A percentile compares a stretch with the other conserved stretches of the same genome.
These are phyloP conservation scores for Crambe crambe DNA, from an alignment of 37 sponge, comb jelly and placozoan genomes.

Conservation along the genomic window DNA sequence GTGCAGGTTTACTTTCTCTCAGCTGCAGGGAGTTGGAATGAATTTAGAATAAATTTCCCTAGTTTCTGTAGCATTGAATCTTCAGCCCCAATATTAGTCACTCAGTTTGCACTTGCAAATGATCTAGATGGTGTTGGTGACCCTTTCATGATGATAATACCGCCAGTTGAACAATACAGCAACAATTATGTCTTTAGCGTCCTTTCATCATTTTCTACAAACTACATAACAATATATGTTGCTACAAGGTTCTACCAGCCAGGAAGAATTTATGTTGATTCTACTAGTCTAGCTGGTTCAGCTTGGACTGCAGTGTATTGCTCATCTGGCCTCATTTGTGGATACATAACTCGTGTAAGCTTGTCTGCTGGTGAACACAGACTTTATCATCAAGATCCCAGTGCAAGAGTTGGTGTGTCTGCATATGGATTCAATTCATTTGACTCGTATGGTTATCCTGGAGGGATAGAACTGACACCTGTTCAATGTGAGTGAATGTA, in stretches of 20 bases:
- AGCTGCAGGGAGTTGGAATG: conserved; percentile 13
- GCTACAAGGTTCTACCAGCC: conserved; percentile 29
- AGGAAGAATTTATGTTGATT: conserved; percentile 25
- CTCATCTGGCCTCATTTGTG: conserved; percentile 21
- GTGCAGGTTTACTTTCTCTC: neutral
- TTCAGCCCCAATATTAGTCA: conserved; percentile 38
- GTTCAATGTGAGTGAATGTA: conserved; percentile 27
- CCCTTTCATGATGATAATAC: conserved; percentile 65
- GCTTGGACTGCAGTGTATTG: conserved; percentile 19
- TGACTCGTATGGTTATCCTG: conserved; percentile 64
- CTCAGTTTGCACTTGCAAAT: conserved; percentile 31
- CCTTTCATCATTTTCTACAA: conserved; percentile 5
- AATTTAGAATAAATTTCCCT: neutral
- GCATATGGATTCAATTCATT: conserved; percentile 49
- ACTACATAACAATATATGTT: conserved; percentile 43
- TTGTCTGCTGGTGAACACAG: conserved; percentile 28
- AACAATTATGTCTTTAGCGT: conserved; percentile 47
- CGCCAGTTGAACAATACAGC: conserved; percentile 71
- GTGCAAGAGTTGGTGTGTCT: conserved; percentile 35
- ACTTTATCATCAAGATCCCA: conserved; percentile 29
- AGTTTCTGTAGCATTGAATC: conserved; percentile 47
- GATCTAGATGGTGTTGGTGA: conserved; percentile 23
- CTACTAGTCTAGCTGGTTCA: neutral
- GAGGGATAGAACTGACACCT: conserved; percentile 46
- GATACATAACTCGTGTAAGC: conserved; percentile 17